These are phyloP conservation scores for Panthera tigris DNA, from an alignment of 2,113 vertebrate genomes.

Conservation along the genomic window DNA sequence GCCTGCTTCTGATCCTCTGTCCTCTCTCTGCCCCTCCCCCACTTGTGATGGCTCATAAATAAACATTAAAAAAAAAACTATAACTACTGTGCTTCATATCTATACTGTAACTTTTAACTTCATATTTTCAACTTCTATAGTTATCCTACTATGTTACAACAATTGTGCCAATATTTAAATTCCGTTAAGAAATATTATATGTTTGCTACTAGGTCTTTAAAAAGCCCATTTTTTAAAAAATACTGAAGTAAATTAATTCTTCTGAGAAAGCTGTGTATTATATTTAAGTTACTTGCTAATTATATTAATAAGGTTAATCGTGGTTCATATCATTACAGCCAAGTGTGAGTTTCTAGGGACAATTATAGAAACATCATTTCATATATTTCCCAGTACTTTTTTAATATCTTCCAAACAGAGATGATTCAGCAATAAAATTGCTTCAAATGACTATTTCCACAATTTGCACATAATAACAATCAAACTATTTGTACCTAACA, in stretches of 20 bases:
- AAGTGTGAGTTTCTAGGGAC: not conserved
- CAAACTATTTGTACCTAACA: not conserved
- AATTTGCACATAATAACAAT: not conserved
- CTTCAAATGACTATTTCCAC: not conserved
- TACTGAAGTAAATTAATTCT: not conserved
- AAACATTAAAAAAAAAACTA: not conserved
- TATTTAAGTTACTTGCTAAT: not conserved
- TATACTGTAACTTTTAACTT: not conserved
- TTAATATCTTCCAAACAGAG: not conserved
- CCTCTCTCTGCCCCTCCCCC: too few relatives aligned
- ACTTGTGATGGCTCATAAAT: too few relatives aligned
- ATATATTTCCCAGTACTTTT: not conserved
- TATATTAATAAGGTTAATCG: conserved; percentile 27
- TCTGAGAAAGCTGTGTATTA: not conserved
- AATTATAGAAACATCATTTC: not conserved
- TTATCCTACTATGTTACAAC: not conserved
- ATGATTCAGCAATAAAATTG: conserved; percentile 12
- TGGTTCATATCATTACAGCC: not conserved
- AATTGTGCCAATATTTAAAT: not conserved
- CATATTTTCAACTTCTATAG: not conserved
- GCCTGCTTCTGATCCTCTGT: too few relatives aligned
- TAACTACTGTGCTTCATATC: not conserved
- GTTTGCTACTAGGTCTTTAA: not conserved
- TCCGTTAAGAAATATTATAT: not conserved
- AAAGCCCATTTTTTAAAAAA: not conserved